These are phyloP conservation scores for Brachionus koreanus DNA, from an alignment of 1,140 invertebrate species.

Conservation along the genomic window DNA sequence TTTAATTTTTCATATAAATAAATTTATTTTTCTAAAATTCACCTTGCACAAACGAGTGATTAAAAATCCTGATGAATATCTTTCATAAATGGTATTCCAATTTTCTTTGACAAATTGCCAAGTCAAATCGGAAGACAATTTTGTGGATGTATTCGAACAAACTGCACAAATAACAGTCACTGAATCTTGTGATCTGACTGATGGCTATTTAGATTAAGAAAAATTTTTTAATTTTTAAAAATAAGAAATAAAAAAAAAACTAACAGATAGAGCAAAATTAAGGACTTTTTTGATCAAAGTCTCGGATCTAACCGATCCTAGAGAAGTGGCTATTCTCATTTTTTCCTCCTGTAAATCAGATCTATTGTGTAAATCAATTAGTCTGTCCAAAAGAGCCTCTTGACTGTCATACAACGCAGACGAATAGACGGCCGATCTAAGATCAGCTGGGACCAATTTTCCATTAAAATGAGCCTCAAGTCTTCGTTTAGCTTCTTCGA, in stretches of 20 bases:
- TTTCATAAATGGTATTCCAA: conserved; percentile 68
- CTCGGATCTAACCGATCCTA: conserved; percentile 69
- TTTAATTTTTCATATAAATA: not conserved
- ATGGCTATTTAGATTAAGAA: conserved; percentile 63
- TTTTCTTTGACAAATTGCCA: conserved; percentile 90
- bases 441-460: conserved; percentile 74
- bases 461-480: conserved; percentile 69
- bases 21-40: conserved; percentile 45
- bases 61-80: conserved; percentile 74
- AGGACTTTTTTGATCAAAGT: conserved; percentile 72
- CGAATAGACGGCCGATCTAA: conserved; percentile 76
- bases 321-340: conserved; percentile 74
- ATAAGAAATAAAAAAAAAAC: conserved; percentile 48
- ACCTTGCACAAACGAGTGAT: conserved; percentile 71
- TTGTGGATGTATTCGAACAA: conserved; percentile 60
- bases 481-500: conserved; percentile 64
- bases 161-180: conserved; percentile 81
- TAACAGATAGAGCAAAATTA: conserved; percentile 74
- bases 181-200: conserved; percentile 84
- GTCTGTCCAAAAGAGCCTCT: not conserved
- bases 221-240: not conserved
- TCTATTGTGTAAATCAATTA: conserved; percentile 67
- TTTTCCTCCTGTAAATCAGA: conserved; percentile 87
- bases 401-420: conserved; percentile 6
- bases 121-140: conserved; percentile 72